These are phyloP conservation scores for Sebastes paucispinis DNA, from an alignment of 2,797 vertebrate species.

Conservation along the genomic window DNA sequence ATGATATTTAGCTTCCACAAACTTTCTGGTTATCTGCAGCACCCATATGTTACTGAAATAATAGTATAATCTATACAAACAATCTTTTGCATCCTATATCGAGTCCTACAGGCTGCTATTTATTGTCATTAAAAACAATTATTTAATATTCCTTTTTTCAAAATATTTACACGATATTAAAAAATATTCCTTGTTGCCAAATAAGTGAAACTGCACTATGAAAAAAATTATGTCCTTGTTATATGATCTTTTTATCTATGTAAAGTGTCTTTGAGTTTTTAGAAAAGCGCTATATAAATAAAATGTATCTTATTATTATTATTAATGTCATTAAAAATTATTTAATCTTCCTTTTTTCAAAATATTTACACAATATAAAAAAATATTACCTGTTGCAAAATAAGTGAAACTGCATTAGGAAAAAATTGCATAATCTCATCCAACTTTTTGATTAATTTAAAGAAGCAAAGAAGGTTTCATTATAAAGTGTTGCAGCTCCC, in stretches of 20 bases:
- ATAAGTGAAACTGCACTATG: neutral
- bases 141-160: neutral
- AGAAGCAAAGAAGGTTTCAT: conserved; percentile 8
- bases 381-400: neutral
- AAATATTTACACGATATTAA: neutral
- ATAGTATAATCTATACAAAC: neutral
- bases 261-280: too few relatives aligned
- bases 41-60: neutral
- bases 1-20: neutral
- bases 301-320: too few relatives aligned
- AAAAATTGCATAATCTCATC: neutral
- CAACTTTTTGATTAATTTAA: neutral
- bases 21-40: neutral
- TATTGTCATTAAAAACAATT: neutral
- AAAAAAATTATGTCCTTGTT: neutral
- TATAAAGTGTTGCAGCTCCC: conserved; percentile 38
- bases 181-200: neutral
- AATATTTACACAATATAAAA: neutral
- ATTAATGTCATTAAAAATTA: neutral
- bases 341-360: neutral
- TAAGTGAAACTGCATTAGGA: neutral
- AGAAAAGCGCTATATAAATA: too few relatives aligned
- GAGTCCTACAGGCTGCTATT: neutral
- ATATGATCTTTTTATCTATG: too few relatives aligned
- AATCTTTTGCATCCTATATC: neutral